Evolutionary conservation across 1,140 invertebrate species (phyloP).

Genomic region (Cydia fagiglandana): DNA sequence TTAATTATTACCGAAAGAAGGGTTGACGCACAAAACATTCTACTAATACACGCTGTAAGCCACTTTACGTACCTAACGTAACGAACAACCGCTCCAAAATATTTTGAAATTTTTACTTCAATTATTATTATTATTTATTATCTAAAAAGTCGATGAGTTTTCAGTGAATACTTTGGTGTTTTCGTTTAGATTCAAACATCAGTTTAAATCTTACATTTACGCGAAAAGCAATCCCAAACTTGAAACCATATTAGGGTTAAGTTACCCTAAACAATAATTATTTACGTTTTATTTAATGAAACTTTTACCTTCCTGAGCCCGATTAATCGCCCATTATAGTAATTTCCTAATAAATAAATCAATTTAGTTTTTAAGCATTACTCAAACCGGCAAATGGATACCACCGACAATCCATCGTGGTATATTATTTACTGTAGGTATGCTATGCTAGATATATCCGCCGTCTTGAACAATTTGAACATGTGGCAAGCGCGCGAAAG

Average conservation of each 20-base stretch:
- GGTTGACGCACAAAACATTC: slow-evolving; percentile 68
- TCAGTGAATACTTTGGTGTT: slow-evolving; percentile 75
- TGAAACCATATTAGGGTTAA: slow-evolving; percentile 37
- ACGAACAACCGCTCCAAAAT: slow-evolving; percentile 72
- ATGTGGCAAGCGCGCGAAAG: neutral
- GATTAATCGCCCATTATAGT: slow-evolving; percentile 60
- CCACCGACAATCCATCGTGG: neutral
- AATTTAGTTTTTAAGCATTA: slow-evolving; percentile 51
- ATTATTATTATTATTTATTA: slow-evolving; percentile 70
- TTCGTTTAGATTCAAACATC: slow-evolving; percentile 72
- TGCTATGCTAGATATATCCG: neutral
- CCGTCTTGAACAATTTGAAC: neutral
- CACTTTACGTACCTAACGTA: slow-evolving; percentile 58
- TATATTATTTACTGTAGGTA: neutral
- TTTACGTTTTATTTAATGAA: slow-evolving; percentile 22
- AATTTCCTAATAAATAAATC: slow-evolving; percentile 76
- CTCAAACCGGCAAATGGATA: slow-evolving; percentile 22
- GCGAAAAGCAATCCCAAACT: slow-evolving; percentile 48
- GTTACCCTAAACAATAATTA: slow-evolving; percentile 16
- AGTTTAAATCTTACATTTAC: slow-evolving; percentile 48
- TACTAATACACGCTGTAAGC: slow-evolving; percentile 56
- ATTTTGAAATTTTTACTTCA: slow-evolving; percentile 59
- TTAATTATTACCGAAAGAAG: slow-evolving; percentile 67
- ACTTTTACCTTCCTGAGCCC: slow-evolving; percentile 33
- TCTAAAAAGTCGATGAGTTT: slow-evolving; percentile 77